Evolutionary conservation across 2,888 invertebrate species (phyloP), one percentile per base, ranked within the genome.

Genomic region (Sinhomidia bicolor): DNA sequence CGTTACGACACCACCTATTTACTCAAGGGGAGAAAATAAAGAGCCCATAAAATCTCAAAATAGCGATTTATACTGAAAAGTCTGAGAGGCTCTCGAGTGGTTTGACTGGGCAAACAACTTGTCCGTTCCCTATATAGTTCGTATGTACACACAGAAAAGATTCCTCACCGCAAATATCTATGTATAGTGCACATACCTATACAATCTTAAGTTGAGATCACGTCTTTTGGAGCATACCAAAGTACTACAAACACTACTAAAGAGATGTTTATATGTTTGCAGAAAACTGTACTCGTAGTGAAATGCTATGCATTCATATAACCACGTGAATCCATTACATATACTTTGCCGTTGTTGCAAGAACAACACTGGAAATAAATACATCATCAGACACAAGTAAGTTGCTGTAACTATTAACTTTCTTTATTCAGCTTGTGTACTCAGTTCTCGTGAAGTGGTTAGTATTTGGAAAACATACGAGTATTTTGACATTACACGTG

Each of bases 1-100:
- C 17, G n/a, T 6, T 23, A 32, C 36, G 23, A n/a, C 23, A 29
- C 76, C 51, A 51, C 76, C 76, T 76, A 76, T 76, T 47, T 76
- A 47, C 65, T 60, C 57, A 74, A 74, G 20, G 74, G 26, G 32
- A 76, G 51, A 71, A 41, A 74, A 74, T 54, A 74, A 83, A 54
- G 68, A 29, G 29, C 44, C 47, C 54, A 68, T 81, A 26, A 62
- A 62, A 62, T 60, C 62, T 62, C 44, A 20, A 44, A 60, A 81
- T 41, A 62, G 41, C 36, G 17, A 20, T 17, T 9, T 44, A 44
- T 65, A 2, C 44, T 60, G 51, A 62, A 44, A 65, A 62, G 36
- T 54, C 78, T 51, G 17, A 51, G 78, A 26, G 32, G n/a, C 29
- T 62, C 80, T 36, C 23, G 62, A 62, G 80, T 81, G 60, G 60